phyloP scores from a whole-genome alignment of 1,140 invertebrate species.

The Teleogryllus occipitalis region DNA sequence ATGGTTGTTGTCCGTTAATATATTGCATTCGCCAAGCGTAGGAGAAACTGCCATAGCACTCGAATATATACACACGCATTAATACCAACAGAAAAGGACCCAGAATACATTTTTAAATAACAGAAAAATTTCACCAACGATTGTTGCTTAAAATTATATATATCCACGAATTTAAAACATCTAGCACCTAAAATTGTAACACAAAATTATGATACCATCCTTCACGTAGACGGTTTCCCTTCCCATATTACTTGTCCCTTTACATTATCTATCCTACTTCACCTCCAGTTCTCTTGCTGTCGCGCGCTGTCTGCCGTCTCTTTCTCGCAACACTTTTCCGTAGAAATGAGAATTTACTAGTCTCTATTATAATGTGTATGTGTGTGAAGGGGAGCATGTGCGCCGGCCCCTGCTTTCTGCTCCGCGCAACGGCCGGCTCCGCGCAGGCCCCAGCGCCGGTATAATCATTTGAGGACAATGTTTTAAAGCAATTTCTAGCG shows the following conservation, averaged over 20 bases:
- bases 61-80: not conserved
- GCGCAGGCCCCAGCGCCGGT: not conserved
- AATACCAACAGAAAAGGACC: not conserved
- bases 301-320: not conserved
- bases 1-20: not conserved
- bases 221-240: not conserved
- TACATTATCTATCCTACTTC: not conserved
- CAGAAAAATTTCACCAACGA: not conserved
- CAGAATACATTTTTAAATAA: not conserved
- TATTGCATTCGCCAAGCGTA: not conserved
- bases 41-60: not conserved
- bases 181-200: conserved; percentile 1
- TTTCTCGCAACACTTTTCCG: not conserved
- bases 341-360: conserved; percentile 5
- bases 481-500: conserved; percentile 5
- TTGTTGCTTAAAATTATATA: conserved; percentile 1
- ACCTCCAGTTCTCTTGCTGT: not conserved
- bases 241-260: not conserved
- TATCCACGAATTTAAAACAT: not conserved
- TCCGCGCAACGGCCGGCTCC: not conserved
- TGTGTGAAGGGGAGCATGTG: not conserved
- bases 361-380: not conserved
- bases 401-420: not conserved
- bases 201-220: not conserved
- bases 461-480: conserved; percentile 5